These are phyloP conservation scores for Melanophora roralis DNA, from an alignment of 2,888 invertebrate species.

Conservation along the genomic window DNA sequence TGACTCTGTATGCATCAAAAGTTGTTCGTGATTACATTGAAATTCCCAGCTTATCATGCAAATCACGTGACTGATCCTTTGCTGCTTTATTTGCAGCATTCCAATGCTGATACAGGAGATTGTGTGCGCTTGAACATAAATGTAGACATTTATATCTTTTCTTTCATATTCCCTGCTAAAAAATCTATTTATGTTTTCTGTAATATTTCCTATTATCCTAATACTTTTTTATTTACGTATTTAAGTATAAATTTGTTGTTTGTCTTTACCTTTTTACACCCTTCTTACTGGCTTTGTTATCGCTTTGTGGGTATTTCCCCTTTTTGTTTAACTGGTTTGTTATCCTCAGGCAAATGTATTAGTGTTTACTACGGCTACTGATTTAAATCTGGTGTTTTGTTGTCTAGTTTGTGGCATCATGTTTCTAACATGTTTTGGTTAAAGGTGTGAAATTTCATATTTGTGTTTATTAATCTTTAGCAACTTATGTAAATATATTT, in stretches of 20 bases:
- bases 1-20: constrained; percentile 24
- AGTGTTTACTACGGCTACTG: constrained; percentile 32
- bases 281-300: constrained; percentile 32
- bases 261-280: constrained; percentile 20
- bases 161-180: not conserved
- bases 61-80: constrained; percentile 57
- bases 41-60: constrained; percentile 50
- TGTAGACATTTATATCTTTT: not conserved
- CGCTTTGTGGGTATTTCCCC: not conserved
- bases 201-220: constrained; percentile 49
- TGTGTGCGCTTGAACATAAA: not conserved
- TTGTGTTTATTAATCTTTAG: constrained; percentile 53
- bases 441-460: constrained; percentile 62
- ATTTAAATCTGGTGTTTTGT: constrained; percentile 15
- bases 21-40: constrained; percentile 29
- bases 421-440: constrained; percentile 19
- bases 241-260: constrained; percentile 29
- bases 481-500: constrained; percentile 32
- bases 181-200: constrained; percentile 46
- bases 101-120: too few species aligned
- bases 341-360: not conserved
- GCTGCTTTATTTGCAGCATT: not conserved
- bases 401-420: constrained; percentile 28
- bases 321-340: not conserved
- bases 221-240: constrained; percentile 12